Base-by-base conservation (phyloP, 2,113 vertebrate species). In the Epinephelus moara region DNA sequence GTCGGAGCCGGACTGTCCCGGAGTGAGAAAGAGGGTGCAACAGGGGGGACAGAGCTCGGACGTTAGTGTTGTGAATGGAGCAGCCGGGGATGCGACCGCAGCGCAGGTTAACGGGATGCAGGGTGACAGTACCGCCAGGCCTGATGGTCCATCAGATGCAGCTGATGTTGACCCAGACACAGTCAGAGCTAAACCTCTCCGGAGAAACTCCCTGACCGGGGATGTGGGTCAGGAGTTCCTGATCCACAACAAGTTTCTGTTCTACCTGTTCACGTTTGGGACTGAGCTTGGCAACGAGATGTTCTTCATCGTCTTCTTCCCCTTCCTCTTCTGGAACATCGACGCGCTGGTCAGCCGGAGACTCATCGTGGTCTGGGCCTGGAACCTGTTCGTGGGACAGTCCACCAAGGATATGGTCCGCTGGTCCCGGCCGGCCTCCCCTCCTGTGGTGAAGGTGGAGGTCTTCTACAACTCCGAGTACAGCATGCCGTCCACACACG, bases 401-500 rank as follows among this genome's bases (percentile, higher is more conserved):
- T 97, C 97, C 93, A 98, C 98, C 79, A 99, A 99, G 92, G 98
- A 99, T 88, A 89, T 99, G 79, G 86, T 99, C 76, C 96, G 98
- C 80, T 97, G 97, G 97, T 98, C 97, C 37, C 95, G 98, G 71
- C 98, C 98, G 15, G 96, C 97, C 18, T 98, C 98, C 21, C 98
- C 98, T 2, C 98, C 98, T 0, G 98, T 98, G 84, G 95, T 99
- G 56, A 99, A 99, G 93, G 95, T 99, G 93, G 98, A 99, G 93
- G 95, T 99, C 76, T 99, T 99, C 94, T 99, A 99, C 94, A 98
- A 98, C 95, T 97, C 97, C 0, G 98, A 99, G 94, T 99, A 99
- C 96, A 97, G 98, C 94, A 98, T 99, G 98, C 98, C 98, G 17
- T 99, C 98, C 87, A 99, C 98, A 0, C 98, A 99, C 84, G 98